These are phyloP conservation scores for Chaetops frenatus DNA, from an alignment of 2,113 vertebrate species.

Conservation along the genomic window DNA sequence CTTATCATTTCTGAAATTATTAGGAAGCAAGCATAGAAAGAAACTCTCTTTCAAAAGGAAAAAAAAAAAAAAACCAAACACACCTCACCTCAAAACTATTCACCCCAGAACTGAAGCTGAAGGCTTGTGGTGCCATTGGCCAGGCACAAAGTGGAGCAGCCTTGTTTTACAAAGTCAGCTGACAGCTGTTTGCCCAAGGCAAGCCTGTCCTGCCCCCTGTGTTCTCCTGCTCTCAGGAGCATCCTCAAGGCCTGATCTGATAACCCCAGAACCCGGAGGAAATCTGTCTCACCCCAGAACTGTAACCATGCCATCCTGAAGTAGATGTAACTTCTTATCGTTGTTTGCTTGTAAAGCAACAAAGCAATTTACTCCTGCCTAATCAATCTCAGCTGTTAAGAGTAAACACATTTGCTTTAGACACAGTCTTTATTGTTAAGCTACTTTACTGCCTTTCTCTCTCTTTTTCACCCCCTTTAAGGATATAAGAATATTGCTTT, in stretches of 20 bases:
- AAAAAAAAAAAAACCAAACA: background rate
- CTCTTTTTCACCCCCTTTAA: background rate
- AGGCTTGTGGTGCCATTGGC: background rate
- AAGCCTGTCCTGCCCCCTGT: background rate
- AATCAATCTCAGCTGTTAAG: background rate
- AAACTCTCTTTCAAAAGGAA: background rate
- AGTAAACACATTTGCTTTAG: slow-evolving; percentile 25
- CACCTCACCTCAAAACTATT: background rate
- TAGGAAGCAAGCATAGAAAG: background rate
- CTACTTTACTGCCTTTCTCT: background rate
- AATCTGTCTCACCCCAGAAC: background rate
- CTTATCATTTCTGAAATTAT: background rate
- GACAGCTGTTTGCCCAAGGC: background rate
- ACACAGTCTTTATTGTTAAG: background rate
- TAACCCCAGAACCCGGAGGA: background rate
- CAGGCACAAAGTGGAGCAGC: background rate
- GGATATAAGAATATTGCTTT: background rate
- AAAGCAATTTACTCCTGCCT: background rate
- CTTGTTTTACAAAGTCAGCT: background rate
- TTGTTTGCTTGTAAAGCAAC: slow-evolving; percentile 33
- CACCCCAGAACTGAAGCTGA: background rate
- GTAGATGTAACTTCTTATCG: slow-evolving; percentile 17
- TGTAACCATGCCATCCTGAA: background rate
- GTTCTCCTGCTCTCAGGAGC: background rate
- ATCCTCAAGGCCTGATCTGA: background rate